Base-by-base conservation (phyloP, 2,797 vertebrate species). In the Sandelia bainsii region DNA sequence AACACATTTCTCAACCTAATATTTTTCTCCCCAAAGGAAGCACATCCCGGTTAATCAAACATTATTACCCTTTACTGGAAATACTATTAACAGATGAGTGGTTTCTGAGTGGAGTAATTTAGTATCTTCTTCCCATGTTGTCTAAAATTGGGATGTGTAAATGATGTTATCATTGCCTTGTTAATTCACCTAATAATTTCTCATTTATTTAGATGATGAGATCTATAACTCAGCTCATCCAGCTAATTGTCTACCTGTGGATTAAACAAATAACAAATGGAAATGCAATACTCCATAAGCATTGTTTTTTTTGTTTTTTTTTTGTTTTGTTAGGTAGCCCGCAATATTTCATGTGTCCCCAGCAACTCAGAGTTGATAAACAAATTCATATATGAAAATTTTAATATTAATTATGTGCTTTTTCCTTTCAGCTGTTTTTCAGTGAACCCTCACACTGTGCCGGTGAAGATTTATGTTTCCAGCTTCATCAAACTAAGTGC, bases 181-280 rank as follows among this genome's bases (percentile, higher is more conserved):
- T 91, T 90, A 91, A 91, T 93, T 89, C 87, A 82, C 62, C 79
- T 86, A 92, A 93, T 92, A 91, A 89, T 91, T 92, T 51, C 83
- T 89, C 80, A 87, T 91, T 91, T 89, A 90, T 89, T 91, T 90
- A 83, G 72, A 85, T 83, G 85, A 90, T 80, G 72, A 87, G 87
- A 87, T 80, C 72, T 75, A 82, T 84, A 81, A 80, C 81, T 87
- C 81, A 75, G 75, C 77, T 80, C 66, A 17, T 44, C 22, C 60
- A 12, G 79, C 71, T 85, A 82, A 86, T 79, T 57, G 50, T 83
- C 85, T 76, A 84, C 77, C 82, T 76, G 82, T 85, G 72, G 84
- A 83, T 85, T 83, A 63, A 56, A 68, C 71, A 64, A 74, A 78
- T 54, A 63, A 44, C 58, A 52, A 66, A 54, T 76, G 57, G 70